Base-by-base conservation (phyloP, 92 coral and sea anemone species). In the Ricordea florida region DNA sequence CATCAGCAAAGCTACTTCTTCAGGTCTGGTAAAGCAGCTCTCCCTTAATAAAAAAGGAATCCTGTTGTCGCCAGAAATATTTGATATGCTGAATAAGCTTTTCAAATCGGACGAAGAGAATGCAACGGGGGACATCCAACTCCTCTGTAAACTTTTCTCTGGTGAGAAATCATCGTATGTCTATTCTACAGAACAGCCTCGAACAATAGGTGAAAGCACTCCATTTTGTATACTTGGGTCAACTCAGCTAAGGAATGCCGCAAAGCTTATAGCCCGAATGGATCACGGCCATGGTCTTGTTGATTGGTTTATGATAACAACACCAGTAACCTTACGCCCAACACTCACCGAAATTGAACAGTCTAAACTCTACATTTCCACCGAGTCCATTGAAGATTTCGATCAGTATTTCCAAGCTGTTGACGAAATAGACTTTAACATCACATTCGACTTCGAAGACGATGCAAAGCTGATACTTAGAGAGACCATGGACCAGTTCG, bases 241-340 rank as follows among this genome's bases (percentile, higher is more conserved):
- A 2, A 64, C 82, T 0, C 88, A 82, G 41, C 49, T 74, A 3
- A 28, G 20, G 28, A 60, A 60, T 22, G 78, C 72, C 33, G 66
- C 72, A 6, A 47, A 71, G 8, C 52, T 83, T 1, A 33, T 74
- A 17, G 8, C 71, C 25, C 51, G 40, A 1, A 20, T 83, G 10
- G 78, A 83, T 41, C 77, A 56, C 33, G 88, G 83, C 20, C 65
- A 58, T 21, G 83, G 88, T 46, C 52, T 83, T 3, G 6, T 83
- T 2, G 78, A 83, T 55, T 63, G 88, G 5, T 66, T 83, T 27
- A 11, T 74, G 45, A 40, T 82, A 2, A 50, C 76, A 4, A 43
- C 65, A 31, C 81, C 81, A 13, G 42, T 26, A 29, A 62, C 75
- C 29, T 25, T 81, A 30, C 20, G 81, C 21, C 74, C 82, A 9